These are phyloP conservation scores for Nemotelus pantherinus DNA, from an alignment of 2,888 invertebrate genomes.

Conservation along the genomic window DNA sequence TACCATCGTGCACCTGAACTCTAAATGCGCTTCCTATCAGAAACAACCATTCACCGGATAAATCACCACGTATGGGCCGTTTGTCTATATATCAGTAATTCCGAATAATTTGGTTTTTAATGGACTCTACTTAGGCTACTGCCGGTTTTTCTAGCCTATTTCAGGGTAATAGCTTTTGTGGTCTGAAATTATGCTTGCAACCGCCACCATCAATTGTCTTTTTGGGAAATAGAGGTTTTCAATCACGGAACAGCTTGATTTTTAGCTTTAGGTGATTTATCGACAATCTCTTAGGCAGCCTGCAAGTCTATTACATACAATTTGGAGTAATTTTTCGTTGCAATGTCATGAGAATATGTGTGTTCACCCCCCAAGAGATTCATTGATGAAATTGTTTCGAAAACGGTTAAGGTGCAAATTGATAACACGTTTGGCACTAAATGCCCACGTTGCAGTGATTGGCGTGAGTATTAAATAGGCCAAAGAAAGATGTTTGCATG, in stretches of 20 bases:
- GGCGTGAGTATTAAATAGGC: too few species aligned
- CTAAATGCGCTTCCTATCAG: too few species aligned
- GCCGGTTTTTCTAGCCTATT: neutral
- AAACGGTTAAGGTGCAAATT: too few species aligned
- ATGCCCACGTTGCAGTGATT: too few species aligned
- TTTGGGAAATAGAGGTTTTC: neutral
- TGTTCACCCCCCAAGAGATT: too few species aligned
- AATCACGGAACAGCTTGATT: neutral
- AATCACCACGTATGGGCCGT: neutral
- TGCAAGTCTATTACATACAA: neutral
- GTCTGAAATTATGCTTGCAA: constrained; percentile 18
- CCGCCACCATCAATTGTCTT: neutral
- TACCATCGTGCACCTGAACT: too few species aligned
- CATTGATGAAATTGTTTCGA: too few species aligned
- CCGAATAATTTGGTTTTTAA: neutral
- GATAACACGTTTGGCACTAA: too few species aligned
- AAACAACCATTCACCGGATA: neutral
- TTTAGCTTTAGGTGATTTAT: constrained; percentile 18
- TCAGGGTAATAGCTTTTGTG: constrained; percentile 21
- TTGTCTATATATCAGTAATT: neutral
- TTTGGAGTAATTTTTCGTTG: neutral
- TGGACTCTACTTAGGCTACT: constrained; percentile 23
- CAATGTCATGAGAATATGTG: neutral
- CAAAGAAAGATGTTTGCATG: too few species aligned
- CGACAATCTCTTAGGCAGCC: neutral